Evolutionary conservation across 2,113 vertebrate genomes (phyloP), one percentile per base, ranked within the genome.

Genomic region (Illadopsis cleaveri): DNA sequence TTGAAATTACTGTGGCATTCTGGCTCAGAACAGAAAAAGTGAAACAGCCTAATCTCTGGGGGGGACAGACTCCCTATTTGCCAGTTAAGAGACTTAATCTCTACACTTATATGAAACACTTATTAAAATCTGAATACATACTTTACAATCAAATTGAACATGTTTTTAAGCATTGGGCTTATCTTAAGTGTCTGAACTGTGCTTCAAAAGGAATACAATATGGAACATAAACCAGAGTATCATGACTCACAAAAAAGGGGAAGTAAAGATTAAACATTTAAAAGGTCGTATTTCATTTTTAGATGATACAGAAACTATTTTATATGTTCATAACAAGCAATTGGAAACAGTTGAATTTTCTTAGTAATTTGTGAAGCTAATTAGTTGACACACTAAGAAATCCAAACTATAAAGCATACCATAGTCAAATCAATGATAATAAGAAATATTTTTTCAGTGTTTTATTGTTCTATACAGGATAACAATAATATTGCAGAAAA

Each of bases 291-390:
- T 83, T 94, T 92, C 79, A 92, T 89, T 95, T 93, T 93, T 61
- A 92, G 64, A 94, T 81, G 47, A 84, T 58, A 57, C 37, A 81
- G 47, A 94, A 90, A 27, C 48, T 87, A 54, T 85, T 94, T 92
- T 47, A n/a, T 84, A 76, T 15, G 31, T 50, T 84, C 18, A 92
- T 51, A 94, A 82, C 65, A 89, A 88, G 93, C 92, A 90, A 50
- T 54, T 84, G 54, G 94, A 96, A 94, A 65, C 78, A 81, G 53
- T 9, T 68, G 68, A 76, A 93, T 70, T 93, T 94, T 94, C 92
- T 96, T 93, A 69, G 82, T 61, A 94, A 95, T 97, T 93, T 89
- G 79, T 82, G 96, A 85, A 91, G 50, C 47, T 97, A 97, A 96
- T 96, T 97, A 95, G 81, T 69, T 86, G 87, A 65, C 57, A 86